Percentiles rank a stretch among this genome's conserved stretches.
Evolutionary conservation across 2,113 vertebrate genomes (phyloP).

Genomic region (Macaca mulatta): DNA sequence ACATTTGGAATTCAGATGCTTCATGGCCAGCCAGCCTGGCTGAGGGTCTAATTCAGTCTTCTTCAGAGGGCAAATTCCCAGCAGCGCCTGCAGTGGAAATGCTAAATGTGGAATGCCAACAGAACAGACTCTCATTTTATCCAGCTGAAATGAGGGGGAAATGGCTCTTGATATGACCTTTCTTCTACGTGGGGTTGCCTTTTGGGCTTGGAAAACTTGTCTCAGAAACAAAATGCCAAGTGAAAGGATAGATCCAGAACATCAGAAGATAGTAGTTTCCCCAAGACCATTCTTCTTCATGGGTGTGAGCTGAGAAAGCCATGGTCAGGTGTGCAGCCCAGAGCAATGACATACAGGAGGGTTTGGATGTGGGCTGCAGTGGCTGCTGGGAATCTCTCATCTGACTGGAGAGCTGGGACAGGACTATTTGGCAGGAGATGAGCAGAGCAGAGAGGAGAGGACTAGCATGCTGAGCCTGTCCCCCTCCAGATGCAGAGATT

Average conservation of each 20-base stretch:
- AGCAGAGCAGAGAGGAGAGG: not conserved
- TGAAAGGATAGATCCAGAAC: not conserved
- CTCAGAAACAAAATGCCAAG: conserved; percentile 36
- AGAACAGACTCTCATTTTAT: conserved; percentile 28
- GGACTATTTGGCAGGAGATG: not conserved
- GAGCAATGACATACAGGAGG: no score
- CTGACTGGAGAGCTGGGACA: not conserved
- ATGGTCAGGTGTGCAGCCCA: not conserved
- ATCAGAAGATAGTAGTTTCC: not conserved
- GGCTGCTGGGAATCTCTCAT: not conserved
- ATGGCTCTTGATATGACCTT: conserved; percentile 39
- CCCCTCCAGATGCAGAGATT: not conserved
- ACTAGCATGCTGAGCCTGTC: not conserved
- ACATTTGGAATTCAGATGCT: conserved; percentile 49
- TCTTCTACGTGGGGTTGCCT: conserved; percentile 1
- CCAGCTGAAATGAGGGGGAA: not conserved
- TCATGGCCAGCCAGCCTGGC: not conserved
- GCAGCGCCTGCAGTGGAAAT: not conserved
- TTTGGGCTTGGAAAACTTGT: conserved; percentile 42
- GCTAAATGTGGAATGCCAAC: conserved; percentile 12
- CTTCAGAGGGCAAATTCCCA: conserved; percentile 46
- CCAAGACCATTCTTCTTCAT: not conserved
- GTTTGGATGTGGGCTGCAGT: not conserved
- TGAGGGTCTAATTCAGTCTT: conserved; percentile 36
- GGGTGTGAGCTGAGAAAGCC: not conserved